These are phyloP conservation scores for Sakesphorus luctuosus DNA, from an alignment of 2,113 vertebrate genomes.

Conservation along the genomic window DNA sequence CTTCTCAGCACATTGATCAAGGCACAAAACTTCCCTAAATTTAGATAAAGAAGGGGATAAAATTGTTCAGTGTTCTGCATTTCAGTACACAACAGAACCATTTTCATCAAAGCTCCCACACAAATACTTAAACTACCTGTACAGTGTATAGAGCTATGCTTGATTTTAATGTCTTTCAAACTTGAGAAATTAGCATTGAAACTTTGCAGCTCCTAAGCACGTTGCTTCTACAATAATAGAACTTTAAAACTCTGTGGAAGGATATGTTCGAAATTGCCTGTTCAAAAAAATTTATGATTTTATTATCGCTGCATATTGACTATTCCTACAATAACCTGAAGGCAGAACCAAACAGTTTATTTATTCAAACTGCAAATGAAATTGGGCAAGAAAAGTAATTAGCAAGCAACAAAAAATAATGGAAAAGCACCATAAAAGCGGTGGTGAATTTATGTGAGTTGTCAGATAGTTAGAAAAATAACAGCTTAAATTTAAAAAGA, in stretches of 20 bases:
- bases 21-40: not conserved
- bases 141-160: not conserved
- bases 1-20: not conserved
- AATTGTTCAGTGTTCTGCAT: not conserved
- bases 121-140: slow-evolving; percentile 34
- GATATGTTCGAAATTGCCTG: slow-evolving; percentile 79
- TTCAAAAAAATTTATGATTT: slow-evolving; percentile 84
- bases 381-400: slow-evolving; percentile 81
- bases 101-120: not conserved
- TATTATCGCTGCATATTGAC: slow-evolving; percentile 80
- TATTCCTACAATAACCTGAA: slow-evolving; percentile 77
- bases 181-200: slow-evolving; percentile 60
- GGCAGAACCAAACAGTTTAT: slow-evolving; percentile 80
- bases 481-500: slow-evolving; percentile 69
- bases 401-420: slow-evolving; percentile 81
- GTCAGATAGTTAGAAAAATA: slow-evolving; percentile 77
- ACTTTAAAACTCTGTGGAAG: slow-evolving; percentile 70
- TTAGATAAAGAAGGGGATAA: not conserved
- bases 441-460: slow-evolving; percentile 74
- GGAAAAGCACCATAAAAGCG: slow-evolving; percentile 76
- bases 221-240: slow-evolving; percentile 69
- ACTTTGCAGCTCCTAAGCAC: slow-evolving; percentile 62
- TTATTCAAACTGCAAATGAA: slow-evolving; percentile 84
- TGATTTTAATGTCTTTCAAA: slow-evolving; percentile 32
- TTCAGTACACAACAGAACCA: not conserved